phyloP scores from a whole-genome alignment of 1,140 invertebrate species.

The Zaprionus lachaisei region DNA sequence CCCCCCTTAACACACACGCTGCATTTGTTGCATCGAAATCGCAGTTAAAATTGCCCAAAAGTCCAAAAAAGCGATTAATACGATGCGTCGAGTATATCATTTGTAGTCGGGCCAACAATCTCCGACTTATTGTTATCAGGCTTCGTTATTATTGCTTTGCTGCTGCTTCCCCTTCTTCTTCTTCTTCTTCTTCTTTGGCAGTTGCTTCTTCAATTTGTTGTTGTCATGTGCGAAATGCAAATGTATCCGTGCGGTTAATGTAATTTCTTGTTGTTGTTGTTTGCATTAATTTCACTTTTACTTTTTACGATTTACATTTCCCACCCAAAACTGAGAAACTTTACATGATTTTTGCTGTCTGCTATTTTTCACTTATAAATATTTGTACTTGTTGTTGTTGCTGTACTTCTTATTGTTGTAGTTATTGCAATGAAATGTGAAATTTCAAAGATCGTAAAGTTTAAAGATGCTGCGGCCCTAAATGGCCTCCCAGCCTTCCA shows the following conservation, averaged over 20 bases:
- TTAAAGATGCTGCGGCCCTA: conserved; percentile 53
- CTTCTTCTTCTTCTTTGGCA: conserved; percentile 7
- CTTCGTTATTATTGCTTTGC: background rate
- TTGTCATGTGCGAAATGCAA: conserved; percentile 74
- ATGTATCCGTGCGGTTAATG: conserved; percentile 63
- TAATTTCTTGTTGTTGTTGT: conserved; percentile 48
- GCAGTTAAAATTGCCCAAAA: conserved; percentile 3
- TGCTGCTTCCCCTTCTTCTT: background rate
- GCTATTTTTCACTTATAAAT: conserved; percentile 49
- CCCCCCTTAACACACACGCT: conserved; percentile 36
- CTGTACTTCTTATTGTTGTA: conserved; percentile 22
- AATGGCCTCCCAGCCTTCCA: background rate
- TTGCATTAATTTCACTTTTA: conserved; percentile 81
- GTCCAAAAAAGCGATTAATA: background rate
- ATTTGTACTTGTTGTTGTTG: conserved; percentile 61
- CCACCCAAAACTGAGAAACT: conserved; percentile 78
- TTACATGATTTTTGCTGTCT: conserved; percentile 61
- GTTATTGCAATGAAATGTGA: conserved; percentile 70
- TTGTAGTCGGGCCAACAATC: conserved; percentile 56
- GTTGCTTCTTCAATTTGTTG: conserved; percentile 29
- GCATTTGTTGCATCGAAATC: conserved; percentile 47
- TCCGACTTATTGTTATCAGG: background rate
- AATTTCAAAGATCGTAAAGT: conserved; percentile 76
- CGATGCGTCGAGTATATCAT: conserved; percentile 36
- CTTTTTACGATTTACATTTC: conserved; percentile 81